These are phyloP conservation scores for Aplysia californica DNA, from an alignment of 1,140 invertebrate genomes.

Conservation along the genomic window DNA sequence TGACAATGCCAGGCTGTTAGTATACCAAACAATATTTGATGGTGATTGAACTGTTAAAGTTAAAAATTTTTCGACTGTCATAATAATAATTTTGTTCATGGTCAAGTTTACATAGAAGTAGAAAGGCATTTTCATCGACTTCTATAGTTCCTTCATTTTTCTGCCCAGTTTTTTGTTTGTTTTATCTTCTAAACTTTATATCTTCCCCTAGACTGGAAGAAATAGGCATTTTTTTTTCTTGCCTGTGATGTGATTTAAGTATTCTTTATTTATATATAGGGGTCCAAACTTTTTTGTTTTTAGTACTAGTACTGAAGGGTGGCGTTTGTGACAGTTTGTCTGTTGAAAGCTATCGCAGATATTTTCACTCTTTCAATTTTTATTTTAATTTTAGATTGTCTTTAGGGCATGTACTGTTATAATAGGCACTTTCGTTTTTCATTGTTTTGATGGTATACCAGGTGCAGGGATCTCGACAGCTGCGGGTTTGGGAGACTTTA, in stretches of 20 bases:
- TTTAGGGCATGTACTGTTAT: neutral
- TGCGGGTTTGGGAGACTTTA: conserved; percentile 96
- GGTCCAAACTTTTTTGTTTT: too few relatives aligned
- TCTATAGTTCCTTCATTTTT: too few relatives aligned
- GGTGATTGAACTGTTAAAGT: neutral
- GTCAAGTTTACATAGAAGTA: neutral
- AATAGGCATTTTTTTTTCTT: too few relatives aligned
- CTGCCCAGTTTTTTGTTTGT: too few relatives aligned
- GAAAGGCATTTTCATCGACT: neutral
- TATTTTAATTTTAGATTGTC: neutral
- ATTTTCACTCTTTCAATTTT: neutral
- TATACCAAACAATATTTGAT: neutral
- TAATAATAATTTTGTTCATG: neutral
- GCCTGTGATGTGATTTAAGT: too few relatives aligned
- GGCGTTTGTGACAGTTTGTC: neutral
- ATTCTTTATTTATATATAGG: too few relatives aligned
- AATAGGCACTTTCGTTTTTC: neutral
- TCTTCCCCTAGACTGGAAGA: too few relatives aligned
- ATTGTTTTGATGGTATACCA: conserved; percentile 51
- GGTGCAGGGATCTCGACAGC: conserved; percentile 96
- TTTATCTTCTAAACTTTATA: too few relatives aligned
- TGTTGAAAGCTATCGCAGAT: neutral
- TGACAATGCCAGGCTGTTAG: neutral
- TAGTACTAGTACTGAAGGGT: too few relatives aligned
- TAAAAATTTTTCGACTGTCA: neutral